Evolutionary conservation across 1,140 invertebrate species (phyloP).

Genomic region (Saccostrea glomerata): DNA sequence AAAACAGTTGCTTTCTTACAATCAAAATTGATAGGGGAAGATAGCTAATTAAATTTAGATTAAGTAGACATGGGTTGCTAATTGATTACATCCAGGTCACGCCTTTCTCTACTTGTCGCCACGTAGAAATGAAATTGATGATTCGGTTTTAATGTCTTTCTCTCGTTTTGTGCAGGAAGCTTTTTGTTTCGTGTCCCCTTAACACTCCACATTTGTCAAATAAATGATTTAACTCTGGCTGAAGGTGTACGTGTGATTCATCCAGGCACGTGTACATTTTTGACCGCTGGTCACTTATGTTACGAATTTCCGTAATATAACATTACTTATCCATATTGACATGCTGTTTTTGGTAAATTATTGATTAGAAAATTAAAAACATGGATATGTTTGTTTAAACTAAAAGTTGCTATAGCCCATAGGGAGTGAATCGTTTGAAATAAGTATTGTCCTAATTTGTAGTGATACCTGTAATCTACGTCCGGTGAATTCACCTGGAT

Average conservation of each 20-base stretch:
- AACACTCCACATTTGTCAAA: not conserved
- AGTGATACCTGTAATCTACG: no score
- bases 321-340: not conserved
- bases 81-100: not conserved
- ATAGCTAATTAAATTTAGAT: not conserved
- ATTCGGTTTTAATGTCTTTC: not conserved
- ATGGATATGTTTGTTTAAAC: no score
- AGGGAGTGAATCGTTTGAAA: no score
- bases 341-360: not conserved
- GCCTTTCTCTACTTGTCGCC: not conserved
- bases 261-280: not conserved
- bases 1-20: not conserved
- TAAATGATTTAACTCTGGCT: not conserved
- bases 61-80: not conserved
- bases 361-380: not conserved
- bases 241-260: not conserved
- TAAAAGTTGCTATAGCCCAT: no score
- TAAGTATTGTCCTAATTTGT: no score
- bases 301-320: not conserved
- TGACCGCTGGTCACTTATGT: conserved; percentile 5
- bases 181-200: not conserved
- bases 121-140: not conserved
- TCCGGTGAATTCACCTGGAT: no score
- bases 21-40: no score
- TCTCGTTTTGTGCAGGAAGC: not conserved